Conservation (phyloP, 1,140 invertebrate genomes). For the Meloidogyne floridensis region DNA sequence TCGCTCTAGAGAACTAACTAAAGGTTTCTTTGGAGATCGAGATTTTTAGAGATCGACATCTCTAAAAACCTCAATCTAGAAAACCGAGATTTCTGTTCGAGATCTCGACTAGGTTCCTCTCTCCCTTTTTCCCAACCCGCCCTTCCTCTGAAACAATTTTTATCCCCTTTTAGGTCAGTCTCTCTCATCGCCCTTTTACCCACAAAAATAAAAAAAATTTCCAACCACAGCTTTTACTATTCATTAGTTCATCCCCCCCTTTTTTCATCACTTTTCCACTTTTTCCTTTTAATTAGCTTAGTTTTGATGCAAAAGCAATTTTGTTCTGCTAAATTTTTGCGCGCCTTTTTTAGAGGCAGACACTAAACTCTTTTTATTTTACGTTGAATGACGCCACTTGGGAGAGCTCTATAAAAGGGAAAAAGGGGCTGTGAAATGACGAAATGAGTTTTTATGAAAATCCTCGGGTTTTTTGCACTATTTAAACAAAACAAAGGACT, state of each 20-base stretch:
- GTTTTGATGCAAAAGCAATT: slow-evolving; percentile 9
- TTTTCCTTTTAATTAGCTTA: background rate
- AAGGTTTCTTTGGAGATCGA: too few relatives aligned
- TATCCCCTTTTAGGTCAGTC: background rate
- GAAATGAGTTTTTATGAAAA: too few relatives aligned
- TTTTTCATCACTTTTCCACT: background rate
- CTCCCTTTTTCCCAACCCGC: too few relatives aligned
- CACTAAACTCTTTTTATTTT: background rate
- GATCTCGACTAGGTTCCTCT: too few relatives aligned
- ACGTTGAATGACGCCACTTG: slow-evolving; percentile 1
- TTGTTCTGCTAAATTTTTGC: background rate
- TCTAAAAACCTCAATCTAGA: too few relatives aligned
- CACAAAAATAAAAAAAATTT: background rate
- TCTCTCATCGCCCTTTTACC: background rate
- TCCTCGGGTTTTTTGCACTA: too few relatives aligned
- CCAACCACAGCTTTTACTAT: background rate
- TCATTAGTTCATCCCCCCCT: background rate
- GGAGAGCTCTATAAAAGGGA: background rate
- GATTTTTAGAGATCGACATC: too few relatives aligned
- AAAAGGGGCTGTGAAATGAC: background rate
- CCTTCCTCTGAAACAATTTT: too few relatives aligned
- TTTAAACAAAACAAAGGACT: too few relatives aligned
- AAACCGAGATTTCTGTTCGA: too few relatives aligned
- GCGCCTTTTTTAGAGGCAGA: background rate
- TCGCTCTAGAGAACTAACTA: too few relatives aligned